Conservation (phyloP, 2,888 invertebrate genomes). For the Apoda limacodes region DNA sequence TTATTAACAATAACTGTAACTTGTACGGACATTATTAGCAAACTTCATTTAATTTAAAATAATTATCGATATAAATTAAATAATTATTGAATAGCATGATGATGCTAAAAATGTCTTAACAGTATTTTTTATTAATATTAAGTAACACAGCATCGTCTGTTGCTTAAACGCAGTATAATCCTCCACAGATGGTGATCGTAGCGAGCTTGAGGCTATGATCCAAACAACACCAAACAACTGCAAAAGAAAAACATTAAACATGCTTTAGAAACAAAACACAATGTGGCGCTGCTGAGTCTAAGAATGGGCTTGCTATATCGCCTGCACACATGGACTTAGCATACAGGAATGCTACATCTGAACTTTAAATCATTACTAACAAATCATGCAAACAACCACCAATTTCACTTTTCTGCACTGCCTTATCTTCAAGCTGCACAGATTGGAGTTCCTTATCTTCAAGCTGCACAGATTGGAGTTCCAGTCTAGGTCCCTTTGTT, state of each 20-base stretch:
- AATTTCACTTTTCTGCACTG: no score
- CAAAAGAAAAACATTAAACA: constrained; percentile 71
- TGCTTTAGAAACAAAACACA: constrained; percentile 64
- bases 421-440: constrained; percentile 29
- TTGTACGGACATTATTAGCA: no score
- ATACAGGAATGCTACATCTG: constrained; percentile 57
- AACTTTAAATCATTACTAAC: constrained; percentile 39
- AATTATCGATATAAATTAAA: no score
- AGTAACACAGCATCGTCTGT: no score
- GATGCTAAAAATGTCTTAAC: no score
- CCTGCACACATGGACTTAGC: constrained; percentile 63
- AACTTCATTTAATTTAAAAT: no score
- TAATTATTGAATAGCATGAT: no score
- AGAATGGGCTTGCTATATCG: constrained; percentile 62
- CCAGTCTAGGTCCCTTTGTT: constrained; percentile 50
- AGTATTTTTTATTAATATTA: no score
- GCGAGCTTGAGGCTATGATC: constrained; percentile 70
- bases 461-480: constrained; percentile 53
- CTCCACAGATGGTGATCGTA: constrained; percentile 71
- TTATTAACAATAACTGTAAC: no score
- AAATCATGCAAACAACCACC: constrained; percentile 36
- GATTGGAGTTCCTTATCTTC: constrained; percentile 50
- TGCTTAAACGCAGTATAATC: constrained; percentile 68
- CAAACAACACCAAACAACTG: constrained; percentile 72
- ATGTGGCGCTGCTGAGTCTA: constrained; percentile 42